phyloP scores from a whole-genome alignment of 2,888 invertebrate species.

The Melolontha melolontha region DNA sequence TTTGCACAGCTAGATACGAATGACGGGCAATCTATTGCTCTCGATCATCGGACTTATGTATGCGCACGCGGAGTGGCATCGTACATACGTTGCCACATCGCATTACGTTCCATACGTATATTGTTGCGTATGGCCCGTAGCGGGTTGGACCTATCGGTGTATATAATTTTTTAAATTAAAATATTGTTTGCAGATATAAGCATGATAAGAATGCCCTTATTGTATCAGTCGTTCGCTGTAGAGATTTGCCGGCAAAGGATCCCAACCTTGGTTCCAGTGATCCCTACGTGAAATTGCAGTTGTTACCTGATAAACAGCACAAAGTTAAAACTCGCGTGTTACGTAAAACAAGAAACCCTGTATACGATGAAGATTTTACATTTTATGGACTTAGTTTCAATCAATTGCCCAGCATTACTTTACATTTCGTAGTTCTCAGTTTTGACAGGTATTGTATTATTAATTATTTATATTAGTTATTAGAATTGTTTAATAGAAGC shows the following conservation, averaged over 20 bases:
- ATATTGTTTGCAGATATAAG: slow-evolving; percentile 76
- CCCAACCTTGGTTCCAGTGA: slow-evolving; percentile 86
- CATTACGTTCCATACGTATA: too few relatives aligned
- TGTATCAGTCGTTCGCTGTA: slow-evolving; percentile 92
- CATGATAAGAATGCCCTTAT: slow-evolving; percentile 90
- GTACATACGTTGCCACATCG: too few relatives aligned
- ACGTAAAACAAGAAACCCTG: slow-evolving; percentile 94
- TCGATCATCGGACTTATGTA: too few relatives aligned
- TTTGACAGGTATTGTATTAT: slow-evolving; percentile 73
- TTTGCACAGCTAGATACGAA: too few relatives aligned
- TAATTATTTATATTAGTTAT: too few relatives aligned
- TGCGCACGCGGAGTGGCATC: too few relatives aligned
- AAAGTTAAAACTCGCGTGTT: slow-evolving; percentile 97
- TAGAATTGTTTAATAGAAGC: too few relatives aligned
- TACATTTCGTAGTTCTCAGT: slow-evolving; percentile 93
- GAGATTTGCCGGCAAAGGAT: slow-evolving; percentile 88
- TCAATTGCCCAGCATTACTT: slow-evolving; percentile 88
- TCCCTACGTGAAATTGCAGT: slow-evolving; percentile 97
- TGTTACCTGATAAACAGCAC: slow-evolving; percentile 97
- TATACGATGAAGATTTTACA: slow-evolving; percentile 99
- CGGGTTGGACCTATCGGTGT: too few relatives aligned
- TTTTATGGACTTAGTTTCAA: slow-evolving; percentile 94
- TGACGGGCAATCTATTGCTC: too few relatives aligned
- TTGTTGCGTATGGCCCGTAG: too few relatives aligned
- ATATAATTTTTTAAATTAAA: too few relatives aligned